phyloP scores from a whole-genome alignment of 1,140 invertebrate genomes.

The Vanessa atalanta region DNA sequence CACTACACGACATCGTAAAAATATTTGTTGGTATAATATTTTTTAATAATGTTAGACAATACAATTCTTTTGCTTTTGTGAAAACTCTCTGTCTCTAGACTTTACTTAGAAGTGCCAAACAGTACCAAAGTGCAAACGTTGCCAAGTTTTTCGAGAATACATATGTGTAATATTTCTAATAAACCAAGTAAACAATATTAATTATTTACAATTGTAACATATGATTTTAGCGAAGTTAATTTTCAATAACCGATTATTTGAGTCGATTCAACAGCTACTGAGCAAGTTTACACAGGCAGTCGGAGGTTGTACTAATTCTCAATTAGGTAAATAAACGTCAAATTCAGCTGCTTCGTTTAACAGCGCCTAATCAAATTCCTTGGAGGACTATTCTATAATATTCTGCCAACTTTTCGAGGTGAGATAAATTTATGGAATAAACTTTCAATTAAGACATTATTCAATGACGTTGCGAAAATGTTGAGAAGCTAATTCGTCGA shows the following conservation, averaged over 20 bases:
- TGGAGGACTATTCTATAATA: neutral
- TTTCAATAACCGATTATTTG: constrained; percentile 4
- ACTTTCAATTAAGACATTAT: neutral
- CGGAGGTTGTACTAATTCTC: neutral
- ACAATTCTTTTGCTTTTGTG: too few species aligned
- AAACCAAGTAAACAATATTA: too few species aligned
- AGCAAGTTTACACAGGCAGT: constrained; percentile 1
- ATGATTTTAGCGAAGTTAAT: too few species aligned
- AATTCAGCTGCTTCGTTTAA: constrained; percentile 6
- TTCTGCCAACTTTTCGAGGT: neutral
- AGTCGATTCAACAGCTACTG: neutral
- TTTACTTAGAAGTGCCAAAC: too few species aligned
- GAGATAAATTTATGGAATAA: neutral
- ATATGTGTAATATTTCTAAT: too few species aligned
- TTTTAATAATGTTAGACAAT: too few species aligned
- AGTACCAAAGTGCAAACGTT: too few species aligned
- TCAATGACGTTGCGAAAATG: neutral
- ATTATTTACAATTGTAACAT: too few species aligned
- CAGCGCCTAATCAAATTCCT: constrained; percentile 4
- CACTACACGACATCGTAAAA: too few species aligned
- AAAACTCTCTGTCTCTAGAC: too few species aligned
- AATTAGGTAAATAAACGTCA: constrained; percentile 11
- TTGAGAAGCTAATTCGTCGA: neutral
- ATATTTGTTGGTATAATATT: too few species aligned
- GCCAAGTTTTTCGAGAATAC: too few species aligned